These are phyloP conservation scores for Piaya cayana DNA, from an alignment of 2,113 vertebrate species.

Conservation along the genomic window DNA sequence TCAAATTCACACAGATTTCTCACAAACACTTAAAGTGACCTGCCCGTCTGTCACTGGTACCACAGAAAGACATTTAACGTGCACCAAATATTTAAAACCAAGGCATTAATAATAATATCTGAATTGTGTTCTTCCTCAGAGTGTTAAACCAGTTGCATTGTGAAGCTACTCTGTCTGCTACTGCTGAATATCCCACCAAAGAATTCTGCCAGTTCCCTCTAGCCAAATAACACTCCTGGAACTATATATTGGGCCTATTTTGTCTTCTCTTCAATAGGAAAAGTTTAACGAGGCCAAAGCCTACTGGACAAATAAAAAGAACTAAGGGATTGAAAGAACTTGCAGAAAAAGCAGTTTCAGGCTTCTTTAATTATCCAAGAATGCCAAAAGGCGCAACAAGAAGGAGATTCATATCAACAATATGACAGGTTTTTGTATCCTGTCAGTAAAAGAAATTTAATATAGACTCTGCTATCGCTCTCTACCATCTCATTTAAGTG, in stretches of 20 bases:
- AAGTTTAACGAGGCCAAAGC: slow-evolving; percentile 51
- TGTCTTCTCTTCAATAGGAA: neutral
- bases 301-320: slow-evolving; percentile 65
- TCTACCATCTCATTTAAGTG: neutral
- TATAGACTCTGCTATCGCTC: neutral
- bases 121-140: neutral
- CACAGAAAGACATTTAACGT: neutral
- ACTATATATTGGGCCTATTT: neutral
- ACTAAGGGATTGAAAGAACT: slow-evolving; percentile 48
- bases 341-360: slow-evolving; percentile 59
- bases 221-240: slow-evolving; percentile 27
- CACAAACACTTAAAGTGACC: neutral
- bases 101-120: neutral
- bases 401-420: slow-evolving; percentile 13
- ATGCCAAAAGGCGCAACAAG: slow-evolving; percentile 65
- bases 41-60: neutral
- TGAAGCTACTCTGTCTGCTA: neutral
- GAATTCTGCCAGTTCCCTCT: neutral
- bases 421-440: slow-evolving; percentile 38
- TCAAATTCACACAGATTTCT: too few relatives aligned
- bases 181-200: neutral
- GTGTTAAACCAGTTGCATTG: neutral
- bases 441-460: slow-evolving; percentile 54
- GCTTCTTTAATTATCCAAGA: slow-evolving; percentile 39
- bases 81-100: neutral